Evolutionary conservation across 2,797 vertebrate species (phyloP).

Genomic region (Smutsia gigantea): DNA sequence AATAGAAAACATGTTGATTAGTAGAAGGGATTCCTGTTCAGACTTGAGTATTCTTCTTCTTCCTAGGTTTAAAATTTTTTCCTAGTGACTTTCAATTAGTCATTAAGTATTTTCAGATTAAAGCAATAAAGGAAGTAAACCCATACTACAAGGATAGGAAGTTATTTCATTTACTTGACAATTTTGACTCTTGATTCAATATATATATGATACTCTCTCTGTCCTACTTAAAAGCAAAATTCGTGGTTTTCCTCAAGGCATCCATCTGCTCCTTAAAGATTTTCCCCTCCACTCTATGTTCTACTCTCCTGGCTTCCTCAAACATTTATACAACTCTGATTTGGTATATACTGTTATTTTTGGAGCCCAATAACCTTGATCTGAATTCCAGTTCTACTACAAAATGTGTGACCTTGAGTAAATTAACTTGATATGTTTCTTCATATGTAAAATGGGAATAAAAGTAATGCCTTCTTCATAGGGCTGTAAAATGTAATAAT

Average conservation of each 20-base stretch:
- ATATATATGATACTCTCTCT: not conserved
- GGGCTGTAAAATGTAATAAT: not conserved
- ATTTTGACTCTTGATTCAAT: not conserved
- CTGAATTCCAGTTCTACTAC: not conserved
- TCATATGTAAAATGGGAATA: not conserved
- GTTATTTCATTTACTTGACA: not conserved
- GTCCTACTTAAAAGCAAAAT: not conserved
- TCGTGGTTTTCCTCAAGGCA: not conserved
- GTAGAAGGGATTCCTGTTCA: slow-evolving; percentile 5
- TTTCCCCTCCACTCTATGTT: not conserved
- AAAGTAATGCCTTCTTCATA: not conserved
- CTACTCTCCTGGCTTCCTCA: not conserved
- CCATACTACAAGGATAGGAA: not conserved
- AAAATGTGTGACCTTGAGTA: not conserved
- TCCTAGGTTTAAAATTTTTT: not conserved
- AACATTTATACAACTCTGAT: slow-evolving; percentile 2
- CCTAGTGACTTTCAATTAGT: not conserved
- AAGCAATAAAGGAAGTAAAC: not conserved
- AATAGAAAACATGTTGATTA: slow-evolving; percentile 49
- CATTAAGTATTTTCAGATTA: not conserved
- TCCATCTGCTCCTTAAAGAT: not conserved
- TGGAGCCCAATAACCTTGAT: not conserved
- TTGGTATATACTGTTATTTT: not conserved
- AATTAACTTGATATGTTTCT: not conserved
- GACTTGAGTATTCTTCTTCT: not conserved